phyloP scores from a whole-genome alignment of 2,888 invertebrate genomes.

The Cheilosia urbana region DNA sequence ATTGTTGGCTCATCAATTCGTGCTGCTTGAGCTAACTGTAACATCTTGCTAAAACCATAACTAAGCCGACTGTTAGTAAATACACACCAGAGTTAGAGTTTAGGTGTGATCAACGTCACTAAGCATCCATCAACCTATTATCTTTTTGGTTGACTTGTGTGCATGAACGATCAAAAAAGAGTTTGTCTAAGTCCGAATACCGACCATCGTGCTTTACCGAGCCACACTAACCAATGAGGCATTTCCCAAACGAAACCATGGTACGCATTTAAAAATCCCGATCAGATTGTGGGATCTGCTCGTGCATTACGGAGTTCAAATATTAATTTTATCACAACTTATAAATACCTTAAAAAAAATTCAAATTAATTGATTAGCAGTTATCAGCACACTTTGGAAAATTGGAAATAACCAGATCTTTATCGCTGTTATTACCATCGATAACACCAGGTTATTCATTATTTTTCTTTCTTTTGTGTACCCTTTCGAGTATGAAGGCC shows the following conservation, averaged over 20 bases:
- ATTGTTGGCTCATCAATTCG: too few relatives aligned
- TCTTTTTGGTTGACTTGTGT: not conserved
- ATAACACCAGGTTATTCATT: conserved; percentile 13
- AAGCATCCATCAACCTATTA: not conserved
- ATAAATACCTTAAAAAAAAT: conserved; percentile 34
- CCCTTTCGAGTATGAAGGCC: conserved; percentile 3
- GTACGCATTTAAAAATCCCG: not conserved
- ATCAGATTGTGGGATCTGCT: not conserved
- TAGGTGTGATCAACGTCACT: not conserved
- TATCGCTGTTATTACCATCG: conserved; percentile 41
- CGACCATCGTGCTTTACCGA: too few relatives aligned
- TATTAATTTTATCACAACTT: conserved; percentile 9
- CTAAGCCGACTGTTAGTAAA: not conserved
- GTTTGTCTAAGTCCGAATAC: not conserved
- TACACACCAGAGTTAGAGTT: not conserved
- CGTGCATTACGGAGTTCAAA: not conserved
- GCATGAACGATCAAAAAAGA: not conserved
- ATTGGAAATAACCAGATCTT: conserved; percentile 38
- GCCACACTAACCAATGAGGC: too few relatives aligned
- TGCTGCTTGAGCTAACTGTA: not conserved
- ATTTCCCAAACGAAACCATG: too few relatives aligned
- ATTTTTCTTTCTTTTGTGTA: conserved; percentile 4
- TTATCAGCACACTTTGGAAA: conserved; percentile 23
- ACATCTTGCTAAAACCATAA: not conserved
- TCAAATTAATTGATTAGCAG: conserved; percentile 27